Base-by-base conservation (phyloP, 2,113 vertebrate genomes). In the Corynorhinus townsendii region DNA sequence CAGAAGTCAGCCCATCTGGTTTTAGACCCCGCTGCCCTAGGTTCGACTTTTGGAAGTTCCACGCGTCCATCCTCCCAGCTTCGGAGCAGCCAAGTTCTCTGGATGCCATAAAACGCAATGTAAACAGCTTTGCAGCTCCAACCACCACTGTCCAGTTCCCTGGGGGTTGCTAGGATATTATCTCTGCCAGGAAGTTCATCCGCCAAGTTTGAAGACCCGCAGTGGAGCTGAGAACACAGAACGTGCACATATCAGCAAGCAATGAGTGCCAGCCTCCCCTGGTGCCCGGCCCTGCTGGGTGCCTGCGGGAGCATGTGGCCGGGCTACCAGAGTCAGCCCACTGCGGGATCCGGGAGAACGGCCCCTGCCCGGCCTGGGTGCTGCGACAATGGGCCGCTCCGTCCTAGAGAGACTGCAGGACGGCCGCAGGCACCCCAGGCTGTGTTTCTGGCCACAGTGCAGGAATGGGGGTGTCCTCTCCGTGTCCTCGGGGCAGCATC, bases 161-260 rank as follows among this genome's bases (percentile, higher is more conserved):
- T 38, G 87, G 86, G 79, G 71, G 97, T 97, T 98, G 98, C 98
- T 98, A 97, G 95, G 98, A 97, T 96, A 97, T 97, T 97, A 97
- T 97, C 98, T 97, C 75, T 26, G 66, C 95, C 72, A 76, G 97
- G 97, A 98, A 96, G 96, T 95, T 90, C 92, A 45, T 80, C 38
- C 38, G 84, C 96, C 93, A 91, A 93, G 94, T 81, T 69, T 68
- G 73, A 96, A 95, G 97, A 97, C 79, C 97, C 90, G 94, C 52
- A 85, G 93, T 75, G 73, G 28, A 93, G 96, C 83, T 92, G 96
- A 89, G 7, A 24, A 30, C 49, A 49, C 1, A 4, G 86, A 69
- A 11, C 19, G 40, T 3, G 38, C 92, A 80, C 88, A 1, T 86
- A 75, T 89, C 95, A 96, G 95, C 90, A 97, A 95, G 84, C 80